Base-by-base conservation (phyloP, 2,113 vertebrate genomes). In the Notarius quadriscutis region DNA sequence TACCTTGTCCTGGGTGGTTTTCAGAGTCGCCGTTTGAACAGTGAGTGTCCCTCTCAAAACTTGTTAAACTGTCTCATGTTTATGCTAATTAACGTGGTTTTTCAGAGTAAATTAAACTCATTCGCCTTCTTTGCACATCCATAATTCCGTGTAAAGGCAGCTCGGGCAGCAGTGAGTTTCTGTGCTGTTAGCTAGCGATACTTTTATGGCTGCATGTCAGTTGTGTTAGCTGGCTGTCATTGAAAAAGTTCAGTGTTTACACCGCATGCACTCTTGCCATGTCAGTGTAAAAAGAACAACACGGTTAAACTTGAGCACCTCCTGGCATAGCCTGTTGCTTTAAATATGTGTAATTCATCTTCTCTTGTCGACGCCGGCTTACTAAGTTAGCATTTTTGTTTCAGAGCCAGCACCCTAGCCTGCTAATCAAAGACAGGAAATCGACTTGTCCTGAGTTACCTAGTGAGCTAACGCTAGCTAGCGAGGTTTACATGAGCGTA, bases 391-490 rank as follows among this genome's bases (percentile, higher is more conserved):
- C 18, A 22, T n/a, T 65, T 41, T 41, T 50, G 9, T 63, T 77
- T 77, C 41, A 8, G 48, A 75, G 2, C 7, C 27, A 51, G 81
- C 17, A 12, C 15, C 4, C 15, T 87, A 75, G 80, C 69, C 22
- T 34, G 69, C 57, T 83, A 51, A 74, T n/a, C 55, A 77, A 34
- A 67, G 86, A 69, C 87, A 79, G 82, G 82, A 87, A 87, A 87
- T 84, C 58, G 60, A 84, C 71, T 67, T 72, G 62, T 12, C 11
- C 55, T 41, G 63, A 82, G 57, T 83, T 60, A 30, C 67, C 41
- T 53, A 25, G 50, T 12, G 14, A 8, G 67, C 69, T 75, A 83
- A 65, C 58, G 57, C 34, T 22, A 67, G 65, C 79, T 51, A 25
- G 30, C 22, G 4, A 62, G 1, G 30, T n/a, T 10, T 50, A 58